These are phyloP conservation scores for Acanthiza pusilla DNA, from an alignment of 2,797 vertebrate genomes.

Conservation along the genomic window DNA sequence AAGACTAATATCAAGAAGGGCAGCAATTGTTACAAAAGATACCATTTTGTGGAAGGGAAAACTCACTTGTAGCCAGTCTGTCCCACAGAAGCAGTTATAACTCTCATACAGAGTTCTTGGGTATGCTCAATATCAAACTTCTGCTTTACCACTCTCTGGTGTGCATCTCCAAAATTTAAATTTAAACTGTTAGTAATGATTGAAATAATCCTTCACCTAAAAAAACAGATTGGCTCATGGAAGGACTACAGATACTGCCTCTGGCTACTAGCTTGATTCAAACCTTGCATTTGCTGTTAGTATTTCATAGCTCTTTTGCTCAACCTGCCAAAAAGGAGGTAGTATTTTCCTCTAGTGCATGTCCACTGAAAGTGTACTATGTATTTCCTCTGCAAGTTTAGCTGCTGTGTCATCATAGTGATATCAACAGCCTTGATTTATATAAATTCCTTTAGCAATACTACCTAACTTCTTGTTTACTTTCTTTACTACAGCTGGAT, in stretches of 20 bases:
- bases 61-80: neutral
- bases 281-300: neutral
- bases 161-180: neutral
- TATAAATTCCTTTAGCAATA: conserved; percentile 18
- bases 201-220: neutral
- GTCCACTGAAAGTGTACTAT: neutral
- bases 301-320: neutral
- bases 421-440: conserved; percentile 37
- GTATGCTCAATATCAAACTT: neutral
- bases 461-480: neutral
- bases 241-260: neutral
- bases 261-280: neutral
- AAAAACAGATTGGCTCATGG: neutral
- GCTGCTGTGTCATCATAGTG: neutral
- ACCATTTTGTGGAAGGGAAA: neutral
- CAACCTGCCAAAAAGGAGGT: neutral
- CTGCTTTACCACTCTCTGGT: neutral
- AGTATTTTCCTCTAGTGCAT: neutral
- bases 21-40: neutral
- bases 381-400: neutral
- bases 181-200: neutral
- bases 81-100: neutral
- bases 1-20: neutral
- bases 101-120: neutral
- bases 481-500: conserved; percentile 14